phyloP scores from a whole-genome alignment of 30 jellyfish, hydroid and myxozoan genomes.

The Turritopsis dohrnii region DNA sequence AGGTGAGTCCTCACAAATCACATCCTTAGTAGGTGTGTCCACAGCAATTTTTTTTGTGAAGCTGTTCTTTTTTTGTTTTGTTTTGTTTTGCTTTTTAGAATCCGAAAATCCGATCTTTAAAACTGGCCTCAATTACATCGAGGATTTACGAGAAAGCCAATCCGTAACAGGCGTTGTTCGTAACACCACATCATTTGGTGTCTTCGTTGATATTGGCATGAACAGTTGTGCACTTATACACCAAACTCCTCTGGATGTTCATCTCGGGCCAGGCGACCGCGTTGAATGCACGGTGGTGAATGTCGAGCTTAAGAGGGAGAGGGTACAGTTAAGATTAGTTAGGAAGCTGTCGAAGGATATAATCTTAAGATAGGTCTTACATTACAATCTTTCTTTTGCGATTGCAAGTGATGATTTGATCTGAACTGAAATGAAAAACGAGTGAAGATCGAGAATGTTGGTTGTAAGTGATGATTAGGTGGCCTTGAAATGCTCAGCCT shows the following conservation, averaged over 20 bases:
- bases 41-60: no score
- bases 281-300: slow-evolving; percentile 58
- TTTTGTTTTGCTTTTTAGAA: slow-evolving; percentile 36
- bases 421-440: no score
- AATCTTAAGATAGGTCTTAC: background rate
- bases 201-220: slow-evolving; percentile 73
- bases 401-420: no score
- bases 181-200: slow-evolving; percentile 85
- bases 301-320: slow-evolving; percentile 44
- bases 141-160: slow-evolving; percentile 43
- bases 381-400: no score
- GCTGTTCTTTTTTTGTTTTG: no score
- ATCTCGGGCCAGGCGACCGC: slow-evolving; percentile 83
- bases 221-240: slow-evolving; percentile 49
- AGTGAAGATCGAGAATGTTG: no score
- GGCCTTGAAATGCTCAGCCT: no score
- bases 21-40: no score
- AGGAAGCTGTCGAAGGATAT: slow-evolving; percentile 12
- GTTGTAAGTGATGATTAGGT: no score
- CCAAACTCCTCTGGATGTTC: slow-evolving; percentile 22
- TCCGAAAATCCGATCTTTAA: slow-evolving; percentile 69
- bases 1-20: slow-evolving; percentile 64
- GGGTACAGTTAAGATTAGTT: slow-evolving; percentile 40
- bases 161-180: slow-evolving; percentile 63
- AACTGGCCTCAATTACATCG: slow-evolving; percentile 36